These are phyloP conservation scores for Euglossa dilemma DNA, from an alignment of 1,140 invertebrate species.

Conservation along the genomic window DNA sequence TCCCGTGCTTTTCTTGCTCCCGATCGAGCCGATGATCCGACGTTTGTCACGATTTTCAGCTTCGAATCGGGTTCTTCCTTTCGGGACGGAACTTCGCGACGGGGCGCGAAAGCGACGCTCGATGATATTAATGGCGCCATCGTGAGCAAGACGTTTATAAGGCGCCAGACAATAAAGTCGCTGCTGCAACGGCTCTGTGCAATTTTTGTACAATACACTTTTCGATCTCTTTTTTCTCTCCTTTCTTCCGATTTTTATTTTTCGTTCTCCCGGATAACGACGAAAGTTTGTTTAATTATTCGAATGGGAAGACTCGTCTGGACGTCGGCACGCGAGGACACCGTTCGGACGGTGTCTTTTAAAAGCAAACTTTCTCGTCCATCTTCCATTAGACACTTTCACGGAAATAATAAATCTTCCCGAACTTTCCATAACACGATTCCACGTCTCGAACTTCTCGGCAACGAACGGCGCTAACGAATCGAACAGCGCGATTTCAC, in stretches of 20 bases:
- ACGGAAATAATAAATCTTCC: slow-evolving; percentile 5
- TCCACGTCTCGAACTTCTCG: neutral
- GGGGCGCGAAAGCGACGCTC: slow-evolving; percentile 36
- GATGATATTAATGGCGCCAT: slow-evolving; percentile 56
- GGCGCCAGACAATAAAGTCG: slow-evolving; percentile 57
- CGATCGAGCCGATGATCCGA: slow-evolving; percentile 3
- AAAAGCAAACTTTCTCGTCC: neutral
- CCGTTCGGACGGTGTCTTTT: neutral
- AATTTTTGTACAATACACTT: slow-evolving; percentile 31
- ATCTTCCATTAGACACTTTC: neutral
- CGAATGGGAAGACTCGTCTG: neutral
- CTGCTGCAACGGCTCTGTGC: slow-evolving; percentile 37
- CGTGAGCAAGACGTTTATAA: slow-evolving; percentile 56
- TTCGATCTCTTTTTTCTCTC: too few relatives aligned
- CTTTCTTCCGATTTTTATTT: too few relatives aligned
- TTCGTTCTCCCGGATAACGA: neutral
- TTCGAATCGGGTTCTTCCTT: slow-evolving; percentile 19
- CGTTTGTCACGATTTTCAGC: slow-evolving; percentile 25
- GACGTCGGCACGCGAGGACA: neutral
- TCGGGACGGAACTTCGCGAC: slow-evolving; percentile 13
- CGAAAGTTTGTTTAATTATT: neutral
- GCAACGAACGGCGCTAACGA: neutral
- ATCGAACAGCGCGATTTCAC: too few relatives aligned
- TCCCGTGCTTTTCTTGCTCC: neutral
- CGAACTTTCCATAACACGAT: neutral